A percentile compares a stretch with the other conserved stretches of the same genome.
Conservation (phyloP, 2,113 vertebrate species). For the Emydura subglobosa region DNA sequence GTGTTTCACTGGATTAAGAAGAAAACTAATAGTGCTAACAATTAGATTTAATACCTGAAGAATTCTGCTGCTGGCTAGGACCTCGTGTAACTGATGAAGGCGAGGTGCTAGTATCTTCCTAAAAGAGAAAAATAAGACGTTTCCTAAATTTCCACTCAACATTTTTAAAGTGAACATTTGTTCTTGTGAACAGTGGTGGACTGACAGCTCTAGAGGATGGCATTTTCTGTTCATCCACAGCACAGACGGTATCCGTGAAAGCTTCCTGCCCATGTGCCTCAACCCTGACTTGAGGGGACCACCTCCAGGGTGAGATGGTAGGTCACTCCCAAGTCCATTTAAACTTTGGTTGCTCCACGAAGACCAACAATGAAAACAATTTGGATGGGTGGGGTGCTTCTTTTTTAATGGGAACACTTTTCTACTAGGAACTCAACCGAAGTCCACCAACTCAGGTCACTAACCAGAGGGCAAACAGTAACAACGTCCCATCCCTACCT, state of each 20-base stretch:
- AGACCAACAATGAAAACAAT: background rate
- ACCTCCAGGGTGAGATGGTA: background rate
- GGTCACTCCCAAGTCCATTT: background rate
- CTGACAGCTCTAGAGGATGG: background rate
- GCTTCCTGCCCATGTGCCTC: background rate
- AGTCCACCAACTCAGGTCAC: background rate
- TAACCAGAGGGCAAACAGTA: background rate
- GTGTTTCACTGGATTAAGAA: background rate
- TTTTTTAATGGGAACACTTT: background rate
- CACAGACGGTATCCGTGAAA: background rate
- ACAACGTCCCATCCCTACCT: background rate
- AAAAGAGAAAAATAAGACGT: constrained; percentile 8
- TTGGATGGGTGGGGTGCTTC: background rate
- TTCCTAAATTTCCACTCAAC: background rate
- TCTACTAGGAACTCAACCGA: background rate
- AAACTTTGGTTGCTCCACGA: background rate
- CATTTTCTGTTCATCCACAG: background rate
- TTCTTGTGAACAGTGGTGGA: background rate
- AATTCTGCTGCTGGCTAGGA: constrained; percentile 88
- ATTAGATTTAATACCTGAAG: constrained; percentile 81
- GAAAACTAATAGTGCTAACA: background rate
- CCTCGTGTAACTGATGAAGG: constrained; percentile 87
- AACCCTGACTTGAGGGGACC: background rate
- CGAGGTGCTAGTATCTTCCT: constrained; percentile 93
- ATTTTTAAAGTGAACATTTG: background rate